phyloP scores from a whole-genome alignment of 2,888 invertebrate genomes.

The Prosapia bicincta region DNA sequence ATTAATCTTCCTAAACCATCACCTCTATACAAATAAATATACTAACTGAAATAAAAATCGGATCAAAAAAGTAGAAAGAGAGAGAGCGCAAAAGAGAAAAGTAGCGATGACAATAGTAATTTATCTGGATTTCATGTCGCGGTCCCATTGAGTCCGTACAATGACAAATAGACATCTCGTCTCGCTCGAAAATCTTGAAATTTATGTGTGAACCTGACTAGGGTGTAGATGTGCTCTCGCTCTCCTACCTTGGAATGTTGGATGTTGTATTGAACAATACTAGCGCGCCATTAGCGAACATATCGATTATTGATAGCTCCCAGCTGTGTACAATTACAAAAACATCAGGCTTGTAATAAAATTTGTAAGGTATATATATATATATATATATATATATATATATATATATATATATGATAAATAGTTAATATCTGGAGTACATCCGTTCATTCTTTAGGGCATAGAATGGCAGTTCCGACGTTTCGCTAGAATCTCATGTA shows the following conservation, averaged over 20 bases:
- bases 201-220: constrained; percentile 40
- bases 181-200: constrained; percentile 38
- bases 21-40: constrained; percentile 2
- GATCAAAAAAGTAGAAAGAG: background rate
- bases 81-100: constrained; percentile 14
- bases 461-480: no score
- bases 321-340: no score
- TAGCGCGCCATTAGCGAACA: no score
- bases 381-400: no score
- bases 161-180: constrained; percentile 40
- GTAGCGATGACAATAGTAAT: constrained; percentile 33
- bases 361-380: no score
- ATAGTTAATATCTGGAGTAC: no score
- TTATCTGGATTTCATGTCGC: constrained; percentile 39
- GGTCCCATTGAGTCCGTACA: constrained; percentile 31
- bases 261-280: background rate
- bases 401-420: no score
- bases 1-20: background rate
- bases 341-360: no score
- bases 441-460: no score
- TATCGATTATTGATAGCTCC: no score
- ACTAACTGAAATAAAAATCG: background rate
- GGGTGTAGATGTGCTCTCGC: constrained; percentile 33
- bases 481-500: no score
- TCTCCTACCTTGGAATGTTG: background rate